Evolutionary conservation across 2,888 invertebrate genomes (phyloP).

Genomic region (Rapana venosa): DNA sequence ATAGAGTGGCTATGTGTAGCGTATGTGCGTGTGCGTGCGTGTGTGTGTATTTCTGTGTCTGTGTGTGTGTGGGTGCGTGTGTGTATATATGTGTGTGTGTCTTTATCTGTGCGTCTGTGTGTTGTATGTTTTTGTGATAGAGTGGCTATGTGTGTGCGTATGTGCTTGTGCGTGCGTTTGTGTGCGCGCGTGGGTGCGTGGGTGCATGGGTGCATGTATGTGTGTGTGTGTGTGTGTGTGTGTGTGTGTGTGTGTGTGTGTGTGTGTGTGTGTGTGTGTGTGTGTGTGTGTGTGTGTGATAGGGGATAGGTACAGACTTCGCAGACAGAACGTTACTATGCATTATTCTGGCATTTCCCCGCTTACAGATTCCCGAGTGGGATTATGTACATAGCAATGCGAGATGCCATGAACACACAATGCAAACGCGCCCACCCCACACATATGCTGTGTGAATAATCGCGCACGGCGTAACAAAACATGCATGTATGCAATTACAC

Average conservation of each 20-base stretch:
- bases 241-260: too few relatives aligned
- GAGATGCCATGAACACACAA: too few relatives aligned
- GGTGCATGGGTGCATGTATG: neutral
- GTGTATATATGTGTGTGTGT: neutral
- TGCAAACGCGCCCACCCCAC: too few relatives aligned
- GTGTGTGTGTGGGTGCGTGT: too few relatives aligned
- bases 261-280: neutral
- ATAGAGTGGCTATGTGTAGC: neutral
- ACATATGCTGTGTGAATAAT: too few relatives aligned
- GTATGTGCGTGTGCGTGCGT: neutral
- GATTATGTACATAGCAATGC: too few relatives aligned
- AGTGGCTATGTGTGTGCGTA: too few relatives aligned
- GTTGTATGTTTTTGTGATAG: neutral
- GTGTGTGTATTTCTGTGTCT: neutral
- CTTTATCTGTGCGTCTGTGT: neutral
- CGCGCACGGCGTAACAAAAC: too few relatives aligned
- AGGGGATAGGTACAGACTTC: neutral
- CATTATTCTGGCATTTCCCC: too few relatives aligned
- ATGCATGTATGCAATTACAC: too few relatives aligned
- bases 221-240: neutral
- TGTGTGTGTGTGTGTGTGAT: neutral
- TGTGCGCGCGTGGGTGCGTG: neutral
- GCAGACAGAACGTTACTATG: neutral
- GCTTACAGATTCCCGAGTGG: too few relatives aligned
- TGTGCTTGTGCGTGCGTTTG: neutral